Evolutionary conservation across 2,888 invertebrate species (phyloP), one percentile per base, ranked within the genome.

Genomic region (Dynastes grantii): DNA sequence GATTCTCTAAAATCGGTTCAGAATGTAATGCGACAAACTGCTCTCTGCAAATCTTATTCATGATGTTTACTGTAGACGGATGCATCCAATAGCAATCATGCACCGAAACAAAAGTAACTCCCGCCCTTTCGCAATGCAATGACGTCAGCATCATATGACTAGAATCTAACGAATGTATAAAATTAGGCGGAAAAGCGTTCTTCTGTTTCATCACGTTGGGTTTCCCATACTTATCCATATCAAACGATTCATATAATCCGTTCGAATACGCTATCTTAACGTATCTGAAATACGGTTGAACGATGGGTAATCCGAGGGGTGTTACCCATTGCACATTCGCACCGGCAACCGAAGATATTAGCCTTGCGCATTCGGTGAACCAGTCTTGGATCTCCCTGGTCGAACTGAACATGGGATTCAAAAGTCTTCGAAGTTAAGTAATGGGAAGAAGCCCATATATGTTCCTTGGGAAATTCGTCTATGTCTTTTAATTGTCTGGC

Each of bases 41-140:
- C 87, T 99, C 95, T n/a, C 99, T 92, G 85, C 98, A 98, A 81
- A 98, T 94, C 95, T 93, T 92, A 88, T 97, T 99, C 97, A 99
- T 96, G 67, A 90, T 89, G 79, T 95, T 93, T 61, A 98, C 96
- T 49, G 95, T 93, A 83, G 92, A 92, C 0, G 99, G 94, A 89
- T 99, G 99, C 0, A 99, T 99, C 99, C 99, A 99, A 90, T 94
- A 99, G 88, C 99, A 99, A 90, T 99, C 99, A 89, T 99, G 99
- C 29, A 99, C 98, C 0, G 99, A 98, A 5, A 97, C 96, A 90
- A 97, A 99, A 63, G 96, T 95, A 76, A 98, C 91, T 0, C 95
- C 95, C 5, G 90, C 90, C 45, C 94, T 92, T 89, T 95, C 95
- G 86, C 97, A 96, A 89, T 94, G 91, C 84, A 99, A 90, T 8